These are phyloP conservation scores for Columba livia DNA, from an alignment of 2,113 vertebrate species.

Conservation along the genomic window DNA sequence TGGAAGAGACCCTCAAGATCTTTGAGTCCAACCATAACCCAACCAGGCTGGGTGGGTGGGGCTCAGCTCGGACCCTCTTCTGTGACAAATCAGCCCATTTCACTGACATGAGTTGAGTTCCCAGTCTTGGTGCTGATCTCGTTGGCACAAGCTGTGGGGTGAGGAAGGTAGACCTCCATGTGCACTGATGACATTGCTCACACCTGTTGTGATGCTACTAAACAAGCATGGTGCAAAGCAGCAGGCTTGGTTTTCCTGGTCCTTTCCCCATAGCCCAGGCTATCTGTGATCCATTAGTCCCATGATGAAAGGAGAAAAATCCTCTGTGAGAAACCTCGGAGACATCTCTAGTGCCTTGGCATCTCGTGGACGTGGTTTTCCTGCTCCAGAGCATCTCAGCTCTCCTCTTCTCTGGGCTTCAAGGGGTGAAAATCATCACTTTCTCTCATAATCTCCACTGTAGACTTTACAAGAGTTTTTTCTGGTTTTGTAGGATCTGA, in stretches of 20 bases:
- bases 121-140: background rate
- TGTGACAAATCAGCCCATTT: background rate
- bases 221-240: fast-evolving
- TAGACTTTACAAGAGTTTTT: background rate
- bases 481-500: background rate
- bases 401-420: background rate
- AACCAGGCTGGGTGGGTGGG: background rate
- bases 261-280: background rate
- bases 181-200: background rate
- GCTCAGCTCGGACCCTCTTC: fast-evolving
- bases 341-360: background rate
- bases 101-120: background rate
- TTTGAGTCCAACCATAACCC: no score
- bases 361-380: background rate
- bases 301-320: background rate
- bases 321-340: background rate
- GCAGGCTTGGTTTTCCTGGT: background rate
- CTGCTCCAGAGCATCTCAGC: background rate
- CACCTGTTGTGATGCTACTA: background rate
- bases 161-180: fast-evolving
- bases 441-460: background rate
- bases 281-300: background rate
- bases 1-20: no score
- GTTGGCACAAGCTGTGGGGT: background rate
- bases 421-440: background rate